Evolutionary conservation across 2,113 vertebrate species (phyloP), one percentile per base, ranked within the genome.

Genomic region (Gallinago paraguaiae): DNA sequence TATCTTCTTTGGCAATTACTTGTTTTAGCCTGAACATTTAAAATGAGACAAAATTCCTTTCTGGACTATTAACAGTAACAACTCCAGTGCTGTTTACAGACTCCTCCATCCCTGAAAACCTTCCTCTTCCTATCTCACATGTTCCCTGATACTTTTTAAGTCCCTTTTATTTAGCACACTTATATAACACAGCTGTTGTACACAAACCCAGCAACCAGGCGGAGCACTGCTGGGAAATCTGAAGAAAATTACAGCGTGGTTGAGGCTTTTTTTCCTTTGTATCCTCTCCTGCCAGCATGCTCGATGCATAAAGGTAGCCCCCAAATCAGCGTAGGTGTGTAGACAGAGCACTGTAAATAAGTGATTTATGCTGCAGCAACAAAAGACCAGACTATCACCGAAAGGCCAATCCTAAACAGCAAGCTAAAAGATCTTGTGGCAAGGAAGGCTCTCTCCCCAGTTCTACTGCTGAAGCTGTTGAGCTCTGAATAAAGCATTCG

Each of bases 181-280:
- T 76, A 53, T 45, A 5, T 72, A 76, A 92, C 24, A 57, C 70
- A 96, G 82, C 35, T 92, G 86, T 39, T 82, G 31, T 27, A 87
- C 67, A 37, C 71, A 75, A 88, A 82, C 24, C 3, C 63, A 78
- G 67, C 16, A 76, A 76, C 33, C 31, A 6, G 1, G 59, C 41
- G 69, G 43, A 88, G 31, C 2, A 2, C 31, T 81, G 71, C 41
- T 57, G n/a, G 31, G 54, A 74, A 86, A 81, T 31, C 5, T 46
- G 30, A 88, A 95, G 82, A 79, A 74, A 80, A 86, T 70, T 50
- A 51, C 31, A 24, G 19, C 2, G 10, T 31, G 16, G n/a, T 11
- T 57, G 17, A 88, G 20, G 53, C 12, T 67, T 92, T 68, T 50
- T 45, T 70, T 0, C n/a, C 14, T 46, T 51, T 56, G 37, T 24